Conservation (phyloP, 2,113 vertebrate species). For the Diglossa brunneiventris region DNA sequence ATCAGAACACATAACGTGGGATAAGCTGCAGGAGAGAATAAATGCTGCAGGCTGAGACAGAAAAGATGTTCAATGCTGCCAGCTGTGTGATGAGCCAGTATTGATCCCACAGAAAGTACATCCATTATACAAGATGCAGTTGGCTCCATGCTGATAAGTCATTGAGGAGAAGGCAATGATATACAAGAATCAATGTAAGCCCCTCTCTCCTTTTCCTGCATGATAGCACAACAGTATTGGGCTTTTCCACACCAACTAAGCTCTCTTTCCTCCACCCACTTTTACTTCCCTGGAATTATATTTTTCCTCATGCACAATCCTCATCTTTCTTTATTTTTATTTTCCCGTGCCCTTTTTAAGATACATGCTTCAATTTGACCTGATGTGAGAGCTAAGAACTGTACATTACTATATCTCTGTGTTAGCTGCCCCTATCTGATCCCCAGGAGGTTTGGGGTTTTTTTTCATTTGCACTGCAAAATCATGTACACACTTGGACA, state of each 20-base stretch:
- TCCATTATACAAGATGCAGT: conserved; percentile 46
- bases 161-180: conserved; percentile 19
- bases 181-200: conserved; percentile 37
- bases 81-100: conserved; percentile 55
- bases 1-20: conserved; percentile 9
- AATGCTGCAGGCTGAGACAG: conserved; percentile 7
- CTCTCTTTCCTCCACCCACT: not conserved
- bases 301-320: not conserved
- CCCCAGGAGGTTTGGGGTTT: not conserved
- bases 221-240: not conserved
- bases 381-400: not conserved
- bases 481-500: not conserved
- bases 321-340: not conserved
- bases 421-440: not conserved
- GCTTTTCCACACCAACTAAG: not conserved
- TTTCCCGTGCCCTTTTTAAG: not conserved
- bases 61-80: conserved; percentile 42
- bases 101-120: conserved; percentile 56
- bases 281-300: not conserved
- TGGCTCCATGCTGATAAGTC: conserved; percentile 57
- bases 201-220: not conserved
- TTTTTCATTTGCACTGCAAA: not conserved
- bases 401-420: not conserved
- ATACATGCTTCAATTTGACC: not conserved
- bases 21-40: conserved; percentile 16